Percentiles rank a stretch among this genome's conserved stretches.
These are phyloP conservation scores for Corythornis cristatus DNA, from an alignment of 2,113 vertebrate genomes.

Conservation along the genomic window DNA sequence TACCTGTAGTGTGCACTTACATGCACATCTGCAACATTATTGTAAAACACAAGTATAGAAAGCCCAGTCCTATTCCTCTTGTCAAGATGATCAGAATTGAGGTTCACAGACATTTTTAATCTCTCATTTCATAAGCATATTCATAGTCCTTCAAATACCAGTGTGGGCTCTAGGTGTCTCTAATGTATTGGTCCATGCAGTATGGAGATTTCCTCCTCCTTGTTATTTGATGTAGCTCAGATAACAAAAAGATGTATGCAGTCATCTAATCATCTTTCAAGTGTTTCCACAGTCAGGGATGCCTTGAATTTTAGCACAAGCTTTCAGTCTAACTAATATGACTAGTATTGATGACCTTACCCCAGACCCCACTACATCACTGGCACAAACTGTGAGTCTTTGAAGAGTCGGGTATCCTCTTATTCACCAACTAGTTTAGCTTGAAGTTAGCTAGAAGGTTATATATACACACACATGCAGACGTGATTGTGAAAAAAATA, in stretches of 20 bases:
- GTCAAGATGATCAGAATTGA: not conserved
- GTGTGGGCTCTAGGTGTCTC: accelerated
- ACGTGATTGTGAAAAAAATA: not conserved
- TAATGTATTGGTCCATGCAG: not conserved
- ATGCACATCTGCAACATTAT: not conserved
- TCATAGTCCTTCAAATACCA: not conserved
- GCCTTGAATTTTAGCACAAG: not conserved
- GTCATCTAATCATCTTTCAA: not conserved
- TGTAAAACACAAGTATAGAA: not conserved
- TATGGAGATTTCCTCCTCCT: not conserved
- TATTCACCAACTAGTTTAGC: not conserved
- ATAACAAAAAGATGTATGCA: not conserved
- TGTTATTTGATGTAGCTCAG: not conserved
- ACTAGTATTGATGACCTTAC: no score
- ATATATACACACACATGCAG: not conserved
- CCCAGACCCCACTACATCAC: accelerated
- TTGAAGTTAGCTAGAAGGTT: not conserved
- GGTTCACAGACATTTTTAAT: accelerated
- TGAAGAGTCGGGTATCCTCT: not conserved
- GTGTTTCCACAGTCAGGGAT: not conserved
- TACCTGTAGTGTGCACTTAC: not conserved
- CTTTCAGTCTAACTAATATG: not conserved
- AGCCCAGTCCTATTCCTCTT: not conserved
- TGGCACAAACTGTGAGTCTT: not conserved
- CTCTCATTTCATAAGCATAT: not conserved